Evolutionary conservation across 2,888 invertebrate genomes (phyloP).

Genomic region (Suillia variegata): DNA sequence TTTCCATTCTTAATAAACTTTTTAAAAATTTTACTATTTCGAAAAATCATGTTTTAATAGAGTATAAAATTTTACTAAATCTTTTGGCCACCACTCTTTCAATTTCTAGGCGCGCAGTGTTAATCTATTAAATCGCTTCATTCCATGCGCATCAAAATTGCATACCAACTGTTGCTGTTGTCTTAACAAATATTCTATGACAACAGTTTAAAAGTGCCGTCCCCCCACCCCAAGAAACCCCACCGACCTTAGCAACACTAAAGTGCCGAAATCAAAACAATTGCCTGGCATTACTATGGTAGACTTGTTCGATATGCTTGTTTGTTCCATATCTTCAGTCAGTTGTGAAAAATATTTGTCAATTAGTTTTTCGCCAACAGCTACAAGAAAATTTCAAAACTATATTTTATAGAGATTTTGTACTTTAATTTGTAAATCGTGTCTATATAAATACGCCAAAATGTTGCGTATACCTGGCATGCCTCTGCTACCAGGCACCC

Average conservation of each 20-base stretch:
- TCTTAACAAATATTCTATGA: no score
- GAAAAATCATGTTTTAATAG: no score
- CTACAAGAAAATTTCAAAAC: constrained; percentile 1
- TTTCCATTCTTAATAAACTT: no score
- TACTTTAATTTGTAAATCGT: background rate
- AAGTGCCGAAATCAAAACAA: background rate
- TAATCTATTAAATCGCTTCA: no score
- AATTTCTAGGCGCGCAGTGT: no score
- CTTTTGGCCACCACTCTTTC: no score
- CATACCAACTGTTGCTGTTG: background rate
- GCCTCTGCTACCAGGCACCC: constrained; percentile 77
- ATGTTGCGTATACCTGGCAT: constrained; percentile 70
- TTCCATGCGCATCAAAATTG: no score
- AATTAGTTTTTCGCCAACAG: background rate
- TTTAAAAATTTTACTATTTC: no score
- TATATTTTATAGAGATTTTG: background rate
- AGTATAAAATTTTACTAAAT: no score
- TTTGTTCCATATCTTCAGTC: background rate
- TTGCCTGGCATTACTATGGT: background rate
- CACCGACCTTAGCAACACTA: background rate
- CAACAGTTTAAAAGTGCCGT: no score
- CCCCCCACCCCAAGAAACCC: background rate
- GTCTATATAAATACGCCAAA: background rate
- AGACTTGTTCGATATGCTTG: background rate
- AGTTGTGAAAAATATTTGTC: no score